These are phyloP conservation scores for Salvelinus namaycush DNA, from an alignment of 2,113 vertebrate species.

Conservation along the genomic window DNA sequence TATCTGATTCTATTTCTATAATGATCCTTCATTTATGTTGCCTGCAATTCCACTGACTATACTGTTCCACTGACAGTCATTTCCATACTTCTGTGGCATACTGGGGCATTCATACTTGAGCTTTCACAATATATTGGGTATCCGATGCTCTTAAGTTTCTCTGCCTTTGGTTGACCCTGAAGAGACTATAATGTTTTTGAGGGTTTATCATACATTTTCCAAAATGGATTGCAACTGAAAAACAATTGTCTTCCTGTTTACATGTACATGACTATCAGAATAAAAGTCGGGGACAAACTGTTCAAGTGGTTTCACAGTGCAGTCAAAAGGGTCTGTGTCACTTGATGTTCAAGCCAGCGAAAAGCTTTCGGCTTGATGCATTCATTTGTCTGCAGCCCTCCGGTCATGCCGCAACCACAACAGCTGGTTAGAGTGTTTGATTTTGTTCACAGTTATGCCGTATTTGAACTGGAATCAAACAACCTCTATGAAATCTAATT, in stretches of 20 bases:
- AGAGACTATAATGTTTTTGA: no score
- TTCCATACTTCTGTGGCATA: no score
- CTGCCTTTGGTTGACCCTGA: no score
- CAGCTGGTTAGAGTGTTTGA: slow-evolving; percentile 39
- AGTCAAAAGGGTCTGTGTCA: not conserved
- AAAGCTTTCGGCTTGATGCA: not conserved
- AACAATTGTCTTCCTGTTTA: not conserved
- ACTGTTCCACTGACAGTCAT: no score
- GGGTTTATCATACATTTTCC: no score
- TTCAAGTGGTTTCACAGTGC: slow-evolving; percentile 11
- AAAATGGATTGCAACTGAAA: not conserved
- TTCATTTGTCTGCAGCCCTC: slow-evolving; percentile 21
- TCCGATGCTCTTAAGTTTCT: no score
- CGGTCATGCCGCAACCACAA: slow-evolving; percentile 28
- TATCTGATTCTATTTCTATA: no score
- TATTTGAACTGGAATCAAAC: slow-evolving; percentile 5
- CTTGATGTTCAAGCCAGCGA: not conserved
- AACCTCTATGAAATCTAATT: not conserved
- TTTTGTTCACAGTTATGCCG: slow-evolving; percentile 27
- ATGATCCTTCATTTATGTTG: no score
- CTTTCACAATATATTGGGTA: no score
- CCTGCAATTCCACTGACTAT: no score
- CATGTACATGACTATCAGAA: not conserved
- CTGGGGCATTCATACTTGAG: no score
- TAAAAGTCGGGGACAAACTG: not conserved